A percentile compares a stretch with the other conserved stretches of the same genome.
These are phyloP conservation scores for Falco concolor DNA, from an alignment of 2,797 vertebrate genomes.

Conservation along the genomic window DNA sequence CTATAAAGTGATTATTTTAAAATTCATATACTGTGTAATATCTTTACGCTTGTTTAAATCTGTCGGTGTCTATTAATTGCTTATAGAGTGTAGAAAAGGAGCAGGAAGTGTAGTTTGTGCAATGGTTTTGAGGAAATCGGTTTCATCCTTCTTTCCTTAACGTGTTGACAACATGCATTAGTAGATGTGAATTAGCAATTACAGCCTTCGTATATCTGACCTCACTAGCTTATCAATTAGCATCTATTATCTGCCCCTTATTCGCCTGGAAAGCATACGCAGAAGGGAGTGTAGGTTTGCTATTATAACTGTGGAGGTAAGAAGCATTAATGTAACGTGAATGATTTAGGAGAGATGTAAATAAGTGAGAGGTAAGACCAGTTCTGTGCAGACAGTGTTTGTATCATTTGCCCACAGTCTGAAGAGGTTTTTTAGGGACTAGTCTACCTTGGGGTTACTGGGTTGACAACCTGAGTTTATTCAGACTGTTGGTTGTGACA, in stretches of 20 bases:
- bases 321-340: neutral
- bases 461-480: neutral
- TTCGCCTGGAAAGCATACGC: neutral
- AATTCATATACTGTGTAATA: neutral
- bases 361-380: neutral
- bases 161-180: neutral
- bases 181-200: neutral
- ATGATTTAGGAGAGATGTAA: neutral
- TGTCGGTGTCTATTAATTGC: neutral
- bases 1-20: neutral
- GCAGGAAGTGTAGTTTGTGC: neutral
- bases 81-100: neutral
- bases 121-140: neutral
- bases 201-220: neutral
- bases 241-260: neutral
- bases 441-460: neutral
- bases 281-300: neutral
- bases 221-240: neutral
- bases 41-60: neutral
- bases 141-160: neutral
- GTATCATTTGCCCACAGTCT: neutral
- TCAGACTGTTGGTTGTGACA: neutral
- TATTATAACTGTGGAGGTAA: neutral
- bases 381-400: neutral
- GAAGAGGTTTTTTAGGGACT: neutral